Evolutionary conservation across 2,797 vertebrate species (phyloP), one percentile per base, ranked within the genome.

Genomic region (Eupleurogrammus muticus): DNA sequence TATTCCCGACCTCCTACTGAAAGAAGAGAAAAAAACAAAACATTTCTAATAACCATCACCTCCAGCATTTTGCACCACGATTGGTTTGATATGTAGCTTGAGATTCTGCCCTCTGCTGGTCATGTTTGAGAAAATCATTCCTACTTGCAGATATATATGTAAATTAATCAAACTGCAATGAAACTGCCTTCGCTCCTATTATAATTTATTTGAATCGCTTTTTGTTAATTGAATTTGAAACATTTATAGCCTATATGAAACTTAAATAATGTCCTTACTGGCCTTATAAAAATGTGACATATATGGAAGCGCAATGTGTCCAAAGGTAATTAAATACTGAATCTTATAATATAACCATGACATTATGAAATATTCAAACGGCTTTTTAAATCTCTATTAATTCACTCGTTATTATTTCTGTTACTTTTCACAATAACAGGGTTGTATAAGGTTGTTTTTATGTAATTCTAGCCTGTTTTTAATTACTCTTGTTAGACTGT

Each of bases 41-140:
- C 77, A 66, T 78, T 70, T 80, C 68, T 66, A 53, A 76, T 76
- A 49, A 89, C 85, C 67, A 60, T 65, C 82, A 71, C 71, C 75
- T 75, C 23, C 55, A 73, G 40, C 47, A 64, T 34, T 38, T 47
- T 49, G 87, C 84, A 88, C 87, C 91, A 90, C 90, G 90, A 90
- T 89, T 90, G 79, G 69, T 92, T 93, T 90, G 70, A 90, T 87
- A 86, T 91, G 87, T 90, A 51, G 48, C 46, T 46, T 42, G 16
- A 55, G 23, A 65, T 19, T 23, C 21, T 64, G 48, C 72, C 58
- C 44, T 49, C 53, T 66, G 17, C 17, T 77, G 64, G 47, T 56
- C 1, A 65, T 1, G 34, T 70, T 36, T 57, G 6, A 32, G 14
- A 21, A 36, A 50, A 21, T 16, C n/a, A 50, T 57, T 20, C 6